A percentile compares a stretch with the other conserved stretches of the same genome.
Evolutionary conservation across 1,140 invertebrate genomes (phyloP).

Genomic region (Drosophila lacertosa): DNA sequence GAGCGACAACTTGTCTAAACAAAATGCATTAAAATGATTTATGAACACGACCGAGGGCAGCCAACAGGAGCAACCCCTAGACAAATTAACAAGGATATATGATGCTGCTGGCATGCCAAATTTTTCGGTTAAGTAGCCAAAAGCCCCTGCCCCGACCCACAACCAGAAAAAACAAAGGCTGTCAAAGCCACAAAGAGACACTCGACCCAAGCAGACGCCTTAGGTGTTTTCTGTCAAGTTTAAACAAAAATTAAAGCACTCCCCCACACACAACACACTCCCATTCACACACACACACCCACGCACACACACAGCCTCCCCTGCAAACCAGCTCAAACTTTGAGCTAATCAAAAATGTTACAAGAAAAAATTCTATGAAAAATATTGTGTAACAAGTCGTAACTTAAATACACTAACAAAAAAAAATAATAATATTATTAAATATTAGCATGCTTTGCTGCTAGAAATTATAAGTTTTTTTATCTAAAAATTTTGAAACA

Average conservation of each 20-base stretch:
- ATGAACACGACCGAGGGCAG: conserved; percentile 35
- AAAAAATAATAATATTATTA: no score
- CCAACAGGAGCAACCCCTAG: conserved; percentile 54
- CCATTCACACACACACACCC: neutral
- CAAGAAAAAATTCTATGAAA: conserved; percentile 17
- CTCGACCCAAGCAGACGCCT: conserved; percentile 66
- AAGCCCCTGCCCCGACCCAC: conserved; percentile 18
- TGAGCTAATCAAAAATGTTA: conserved; percentile 69
- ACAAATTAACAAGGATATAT: conserved; percentile 79
- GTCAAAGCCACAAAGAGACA: conserved; percentile 80
- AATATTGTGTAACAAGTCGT: neutral
- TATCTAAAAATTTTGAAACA: no score
- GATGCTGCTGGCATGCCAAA: conserved; percentile 57
- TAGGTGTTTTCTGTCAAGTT: conserved; percentile 71
- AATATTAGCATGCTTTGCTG: no score
- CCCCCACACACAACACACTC: conserved; percentile 23
- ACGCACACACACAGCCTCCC: conserved; percentile 12
- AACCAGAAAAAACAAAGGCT: conserved; percentile 59
- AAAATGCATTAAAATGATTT: conserved; percentile 79
- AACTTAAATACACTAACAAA: conserved; percentile 23
- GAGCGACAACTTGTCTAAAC: conserved; percentile 55
- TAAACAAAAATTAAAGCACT: conserved; percentile 76
- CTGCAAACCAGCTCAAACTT: conserved; percentile 46
- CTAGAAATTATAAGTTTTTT: no score
- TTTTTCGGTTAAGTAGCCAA: conserved; percentile 57